phyloP scores from a whole-genome alignment of 2,888 invertebrate species.

The Caenorhabditis drosophilae region DNA sequence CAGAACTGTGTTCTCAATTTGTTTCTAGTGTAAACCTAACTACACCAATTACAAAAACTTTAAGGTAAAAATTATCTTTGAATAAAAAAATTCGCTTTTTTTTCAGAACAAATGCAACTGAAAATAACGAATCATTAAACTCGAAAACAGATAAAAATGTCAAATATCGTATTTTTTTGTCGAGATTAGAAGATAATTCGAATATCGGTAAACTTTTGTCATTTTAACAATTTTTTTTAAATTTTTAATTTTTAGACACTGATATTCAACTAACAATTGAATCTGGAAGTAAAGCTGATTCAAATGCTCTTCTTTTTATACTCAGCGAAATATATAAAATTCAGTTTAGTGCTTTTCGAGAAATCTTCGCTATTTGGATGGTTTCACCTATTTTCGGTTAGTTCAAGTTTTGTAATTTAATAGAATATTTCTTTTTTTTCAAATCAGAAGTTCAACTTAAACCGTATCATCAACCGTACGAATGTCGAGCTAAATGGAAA shows the following conservation, averaged over 20 bases:
- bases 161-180: slow-evolving; percentile 24
- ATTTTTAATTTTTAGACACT: slow-evolving; percentile 9
- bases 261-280: slow-evolving; percentile 25
- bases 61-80: not conserved
- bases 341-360: slow-evolving; percentile 7
- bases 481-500: slow-evolving; percentile 20
- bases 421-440: not conserved
- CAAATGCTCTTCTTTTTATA: slow-evolving; percentile 5
- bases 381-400: slow-evolving; percentile 27
- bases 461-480: slow-evolving; percentile 29
- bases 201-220: not conserved
- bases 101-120: not conserved
- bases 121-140: not conserved
- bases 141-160: not conserved
- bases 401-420: not conserved
- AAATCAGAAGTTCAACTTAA: slow-evolving; percentile 32
- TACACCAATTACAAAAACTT: slow-evolving; percentile 1
- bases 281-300: slow-evolving; percentile 18
- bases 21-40: too few species aligned
- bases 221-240: not conserved
- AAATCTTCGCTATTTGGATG: slow-evolving; percentile 37
- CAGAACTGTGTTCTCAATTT: too few species aligned
- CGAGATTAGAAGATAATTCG: slow-evolving; percentile 4
- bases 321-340: slow-evolving; percentile 17
- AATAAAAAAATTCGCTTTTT: not conserved